phyloP scores from a whole-genome alignment of 1,140 invertebrate species.

The Maconellicoccus hirsutus region DNA sequence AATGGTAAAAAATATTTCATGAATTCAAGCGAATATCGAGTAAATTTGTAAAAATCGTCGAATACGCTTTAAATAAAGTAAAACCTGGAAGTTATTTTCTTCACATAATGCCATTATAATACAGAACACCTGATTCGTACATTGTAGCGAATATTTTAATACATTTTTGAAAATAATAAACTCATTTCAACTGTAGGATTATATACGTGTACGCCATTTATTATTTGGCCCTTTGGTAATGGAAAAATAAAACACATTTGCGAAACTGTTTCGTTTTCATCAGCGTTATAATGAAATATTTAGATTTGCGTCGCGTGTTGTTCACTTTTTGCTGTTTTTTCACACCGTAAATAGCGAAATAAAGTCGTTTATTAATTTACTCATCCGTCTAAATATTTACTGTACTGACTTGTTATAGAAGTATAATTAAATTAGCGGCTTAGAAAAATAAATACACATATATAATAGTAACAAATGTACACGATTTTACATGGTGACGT shows the following conservation, averaged over 20 bases:
- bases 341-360: neutral
- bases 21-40: too few relatives aligned
- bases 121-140: neutral
- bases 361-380: neutral
- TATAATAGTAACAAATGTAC: neutral
- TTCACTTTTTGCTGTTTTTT: neutral
- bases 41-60: too few relatives aligned
- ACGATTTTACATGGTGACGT: neutral
- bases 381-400: slow-evolving; percentile 13
- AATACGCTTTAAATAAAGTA: too few relatives aligned
- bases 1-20: too few relatives aligned
- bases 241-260: slow-evolving; percentile 9
- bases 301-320: neutral
- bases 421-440: slow-evolving; percentile 9
- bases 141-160: neutral
- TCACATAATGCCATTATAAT: too few relatives aligned
- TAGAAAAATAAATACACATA: slow-evolving; percentile 15
- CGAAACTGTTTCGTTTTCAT: neutral
- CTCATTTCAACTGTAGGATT: neutral
- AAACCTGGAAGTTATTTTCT: too few relatives aligned
- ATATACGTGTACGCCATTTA: slow-evolving; percentile 8
- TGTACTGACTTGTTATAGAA: neutral
- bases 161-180: neutral
- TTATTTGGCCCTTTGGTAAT: neutral
- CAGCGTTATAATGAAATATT: slow-evolving; percentile 9